These are phyloP conservation scores for Arvicanthis niloticus DNA, from an alignment of 2,113 vertebrate species.

Conservation along the genomic window DNA sequence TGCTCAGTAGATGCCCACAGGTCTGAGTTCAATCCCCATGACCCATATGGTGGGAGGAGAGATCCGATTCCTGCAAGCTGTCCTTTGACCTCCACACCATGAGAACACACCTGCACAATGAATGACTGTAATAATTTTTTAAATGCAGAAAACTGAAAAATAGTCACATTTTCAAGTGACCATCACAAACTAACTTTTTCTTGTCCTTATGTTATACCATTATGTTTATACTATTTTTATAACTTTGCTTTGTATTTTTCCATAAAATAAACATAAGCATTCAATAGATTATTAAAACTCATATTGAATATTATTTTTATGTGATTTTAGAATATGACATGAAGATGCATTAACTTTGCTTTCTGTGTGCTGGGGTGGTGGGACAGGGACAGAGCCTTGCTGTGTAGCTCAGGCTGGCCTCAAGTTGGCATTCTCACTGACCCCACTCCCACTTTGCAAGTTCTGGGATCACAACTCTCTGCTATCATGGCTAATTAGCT, in stretches of 20 bases:
- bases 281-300: neutral
- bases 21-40: neutral
- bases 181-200: neutral
- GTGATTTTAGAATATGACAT: constrained; percentile 36
- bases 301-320: constrained; percentile 27
- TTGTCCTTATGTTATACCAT: constrained; percentile 9
- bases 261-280: constrained; percentile 8
- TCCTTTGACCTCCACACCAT: too few relatives aligned
- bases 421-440: neutral
- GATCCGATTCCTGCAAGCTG: neutral
- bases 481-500: neutral
- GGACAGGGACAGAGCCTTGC: neutral
- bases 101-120: neutral
- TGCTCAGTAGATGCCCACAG: neutral
- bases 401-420: neutral
- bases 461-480: neutral
- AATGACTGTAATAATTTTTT: neutral
- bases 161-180: constrained; percentile 12
- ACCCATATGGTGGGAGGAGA: neutral
- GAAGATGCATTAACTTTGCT: constrained; percentile 1
- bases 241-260: constrained; percentile 41
- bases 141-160: constrained; percentile 19
- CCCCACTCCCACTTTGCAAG: neutral
- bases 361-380: neutral
- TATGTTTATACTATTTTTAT: constrained; percentile 11